phyloP scores from a whole-genome alignment of 2,888 invertebrate species.

The Neoaliturus tenellus region DNA sequence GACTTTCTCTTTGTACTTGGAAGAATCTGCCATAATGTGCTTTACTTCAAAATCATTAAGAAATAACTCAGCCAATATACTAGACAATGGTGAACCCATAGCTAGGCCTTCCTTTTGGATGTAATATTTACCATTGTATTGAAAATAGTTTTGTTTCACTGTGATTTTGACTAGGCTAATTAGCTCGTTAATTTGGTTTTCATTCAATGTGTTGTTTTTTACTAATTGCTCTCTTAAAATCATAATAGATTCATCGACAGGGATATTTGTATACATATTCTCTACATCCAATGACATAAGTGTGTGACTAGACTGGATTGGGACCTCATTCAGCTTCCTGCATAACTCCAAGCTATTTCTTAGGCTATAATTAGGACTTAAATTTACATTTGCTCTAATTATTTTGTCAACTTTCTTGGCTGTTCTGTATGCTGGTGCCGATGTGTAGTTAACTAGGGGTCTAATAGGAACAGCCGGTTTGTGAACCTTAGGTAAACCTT shows the following conservation, averaged over 20 bases:
- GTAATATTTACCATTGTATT: not conserved
- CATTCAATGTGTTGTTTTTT: not conserved
- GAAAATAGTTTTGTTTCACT: not conserved
- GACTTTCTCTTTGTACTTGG: not conserved
- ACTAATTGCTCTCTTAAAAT: not conserved
- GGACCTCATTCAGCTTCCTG: constrained; percentile 8
- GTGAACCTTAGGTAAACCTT: not conserved
- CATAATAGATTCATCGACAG: not conserved
- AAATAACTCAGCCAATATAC: constrained; percentile 1
- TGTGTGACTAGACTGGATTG: not conserved
- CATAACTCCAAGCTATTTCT: not conserved
- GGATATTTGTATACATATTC: constrained; percentile 25
- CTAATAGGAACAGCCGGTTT: not conserved
- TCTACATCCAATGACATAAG: constrained; percentile 22
- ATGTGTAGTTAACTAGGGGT: not conserved
- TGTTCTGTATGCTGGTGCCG: constrained; percentile 5
- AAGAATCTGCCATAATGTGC: not conserved
- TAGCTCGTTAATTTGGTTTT: not conserved
- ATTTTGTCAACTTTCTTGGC: not conserved
- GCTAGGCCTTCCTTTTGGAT: not conserved
- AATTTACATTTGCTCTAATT: not conserved
- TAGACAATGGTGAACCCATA: not conserved
- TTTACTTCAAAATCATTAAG: not conserved
- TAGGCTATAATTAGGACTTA: not conserved
- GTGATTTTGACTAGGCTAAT: not conserved